phyloP scores from a whole-genome alignment of 2,113 vertebrate species.

The Muscicapa adusta region DNA sequence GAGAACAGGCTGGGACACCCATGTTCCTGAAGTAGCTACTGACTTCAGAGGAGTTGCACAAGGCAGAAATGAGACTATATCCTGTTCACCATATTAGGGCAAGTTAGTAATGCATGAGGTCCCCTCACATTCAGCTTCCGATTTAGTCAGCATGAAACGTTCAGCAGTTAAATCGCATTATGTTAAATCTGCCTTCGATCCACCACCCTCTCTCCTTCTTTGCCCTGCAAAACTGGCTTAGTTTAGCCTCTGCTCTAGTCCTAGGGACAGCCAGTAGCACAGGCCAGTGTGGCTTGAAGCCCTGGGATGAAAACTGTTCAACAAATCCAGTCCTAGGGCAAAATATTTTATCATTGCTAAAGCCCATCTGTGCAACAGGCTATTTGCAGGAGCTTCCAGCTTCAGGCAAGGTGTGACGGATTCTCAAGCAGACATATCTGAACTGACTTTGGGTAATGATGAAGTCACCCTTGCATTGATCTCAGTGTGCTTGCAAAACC shows the following conservation, averaged over 20 bases:
- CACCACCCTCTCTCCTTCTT: background rate
- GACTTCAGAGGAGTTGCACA: constrained; percentile 4
- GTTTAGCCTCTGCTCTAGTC: background rate
- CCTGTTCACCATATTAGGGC: constrained; percentile 46
- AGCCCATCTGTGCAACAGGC: background rate
- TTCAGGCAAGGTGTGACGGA: background rate
- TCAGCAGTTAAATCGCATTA: background rate
- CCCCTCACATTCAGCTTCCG: constrained; percentile 4
- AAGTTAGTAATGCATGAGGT: background rate
- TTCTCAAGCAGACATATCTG: background rate
- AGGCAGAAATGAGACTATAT: constrained; percentile 19
- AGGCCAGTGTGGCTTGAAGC: background rate
- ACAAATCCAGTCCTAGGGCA: background rate
- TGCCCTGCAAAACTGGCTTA: background rate
- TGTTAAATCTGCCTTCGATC: background rate
- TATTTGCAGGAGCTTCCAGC: background rate
- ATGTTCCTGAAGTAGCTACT: background rate
- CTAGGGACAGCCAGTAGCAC: background rate
- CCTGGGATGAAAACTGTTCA: background rate
- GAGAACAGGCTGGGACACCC: background rate
- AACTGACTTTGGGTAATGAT: background rate
- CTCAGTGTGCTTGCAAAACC: background rate
- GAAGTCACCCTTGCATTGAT: background rate
- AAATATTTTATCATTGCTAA: background rate
- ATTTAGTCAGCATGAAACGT: constrained; percentile 39